A percentile compares a stretch with the other conserved stretches of the same genome.
phyloP scores from a whole-genome alignment of 1,140 invertebrate genomes.

The Prorops nasuta region DNA sequence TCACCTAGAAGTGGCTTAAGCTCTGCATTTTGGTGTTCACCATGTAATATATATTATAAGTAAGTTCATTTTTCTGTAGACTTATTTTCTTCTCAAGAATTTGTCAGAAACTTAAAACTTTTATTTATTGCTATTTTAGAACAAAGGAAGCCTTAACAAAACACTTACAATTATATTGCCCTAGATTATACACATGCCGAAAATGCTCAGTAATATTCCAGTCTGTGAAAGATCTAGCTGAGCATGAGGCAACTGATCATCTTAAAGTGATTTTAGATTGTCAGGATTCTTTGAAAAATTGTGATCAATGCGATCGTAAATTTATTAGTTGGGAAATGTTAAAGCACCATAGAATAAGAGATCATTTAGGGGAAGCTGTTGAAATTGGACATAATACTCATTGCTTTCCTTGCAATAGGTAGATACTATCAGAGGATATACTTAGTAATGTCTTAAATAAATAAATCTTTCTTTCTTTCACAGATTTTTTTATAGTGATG shows the following conservation, averaged over 20 bases:
- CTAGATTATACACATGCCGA: slow-evolving; percentile 37
- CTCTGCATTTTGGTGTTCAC: slow-evolving; percentile 43
- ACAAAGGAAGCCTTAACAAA: slow-evolving; percentile 37
- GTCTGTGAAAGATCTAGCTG: slow-evolving; percentile 37
- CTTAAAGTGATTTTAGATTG: slow-evolving; percentile 39
- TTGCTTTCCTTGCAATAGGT: slow-evolving; percentile 44
- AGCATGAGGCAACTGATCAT: slow-evolving; percentile 39
- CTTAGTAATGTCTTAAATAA: slow-evolving; percentile 5
- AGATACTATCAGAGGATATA: neutral
- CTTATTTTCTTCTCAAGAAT: neutral
- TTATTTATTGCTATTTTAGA: slow-evolving; percentile 24
- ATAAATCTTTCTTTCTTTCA: neutral
- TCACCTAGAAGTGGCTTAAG: slow-evolving; percentile 24
- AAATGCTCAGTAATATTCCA: slow-evolving; percentile 36
- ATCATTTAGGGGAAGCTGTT: slow-evolving; percentile 31
- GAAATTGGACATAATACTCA: slow-evolving; percentile 34
- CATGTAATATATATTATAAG: slow-evolving; percentile 44
- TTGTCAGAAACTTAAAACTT: slow-evolving; percentile 1
- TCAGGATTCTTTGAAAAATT: slow-evolving; percentile 33
- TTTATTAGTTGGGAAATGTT: slow-evolving; percentile 46
- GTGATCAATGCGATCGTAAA: slow-evolving; percentile 41
- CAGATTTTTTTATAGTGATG: slow-evolving; percentile 39
- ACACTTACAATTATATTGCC: slow-evolving; percentile 40
- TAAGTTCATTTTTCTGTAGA: slow-evolving; percentile 24
- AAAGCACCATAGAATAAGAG: slow-evolving; percentile 37